A percentile compares a stretch with the other conserved stretches of the same genome.
Evolutionary conservation across 2,888 invertebrate genomes (phyloP).

Genomic region (Mechanitis messenoides): DNA sequence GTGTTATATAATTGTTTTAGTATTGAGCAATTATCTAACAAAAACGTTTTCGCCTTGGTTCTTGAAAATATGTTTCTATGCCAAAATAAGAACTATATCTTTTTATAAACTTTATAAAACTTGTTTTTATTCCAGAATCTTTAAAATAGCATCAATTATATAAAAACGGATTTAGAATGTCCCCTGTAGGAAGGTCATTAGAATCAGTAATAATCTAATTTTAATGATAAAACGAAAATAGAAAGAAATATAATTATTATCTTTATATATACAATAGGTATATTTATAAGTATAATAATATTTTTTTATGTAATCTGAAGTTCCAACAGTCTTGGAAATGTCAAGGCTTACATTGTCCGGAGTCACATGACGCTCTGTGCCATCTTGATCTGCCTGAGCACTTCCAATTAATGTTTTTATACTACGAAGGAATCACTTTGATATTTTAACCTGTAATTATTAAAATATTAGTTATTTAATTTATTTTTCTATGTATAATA

Average conservation of each 20-base stretch:
- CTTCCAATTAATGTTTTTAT: conserved; percentile 2
- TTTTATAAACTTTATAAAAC: no score
- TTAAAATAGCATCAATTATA: no score
- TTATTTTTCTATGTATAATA: no score
- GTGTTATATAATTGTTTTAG: background rate
- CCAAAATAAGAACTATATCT: background rate
- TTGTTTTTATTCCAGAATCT: no score
- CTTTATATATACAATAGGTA: no score
- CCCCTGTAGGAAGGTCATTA: no score
- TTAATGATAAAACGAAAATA: no score
- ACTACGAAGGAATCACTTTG: background rate
- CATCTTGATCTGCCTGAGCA: conserved; percentile 13
- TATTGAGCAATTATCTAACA: background rate
- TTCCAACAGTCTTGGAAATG: conserved; percentile 40
- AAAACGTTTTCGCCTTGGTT: background rate
- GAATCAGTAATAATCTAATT: no score
- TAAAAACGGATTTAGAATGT: no score
- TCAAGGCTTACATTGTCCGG: conserved; percentile 45
- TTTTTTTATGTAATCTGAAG: conserved; percentile 11
- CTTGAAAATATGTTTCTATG: background rate
- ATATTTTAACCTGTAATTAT: no score
- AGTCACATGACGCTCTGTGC: conserved; percentile 38
- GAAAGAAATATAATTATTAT: no score
- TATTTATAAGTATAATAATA: background rate
- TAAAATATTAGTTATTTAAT: no score